Conservation (phyloP, 2,888 invertebrate genomes). For the Meandrusa payeni region DNA sequence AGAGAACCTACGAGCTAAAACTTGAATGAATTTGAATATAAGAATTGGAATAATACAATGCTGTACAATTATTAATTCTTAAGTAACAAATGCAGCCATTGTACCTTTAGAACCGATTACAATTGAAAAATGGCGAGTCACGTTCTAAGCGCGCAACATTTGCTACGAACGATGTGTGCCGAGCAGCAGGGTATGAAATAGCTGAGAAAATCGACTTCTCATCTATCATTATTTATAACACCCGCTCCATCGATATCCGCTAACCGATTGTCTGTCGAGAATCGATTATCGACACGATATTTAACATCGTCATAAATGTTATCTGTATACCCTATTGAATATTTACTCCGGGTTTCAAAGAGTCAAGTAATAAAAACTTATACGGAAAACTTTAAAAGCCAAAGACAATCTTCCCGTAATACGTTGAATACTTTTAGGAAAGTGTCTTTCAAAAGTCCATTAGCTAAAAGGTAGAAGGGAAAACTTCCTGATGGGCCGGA, state of each 20-base stretch:
- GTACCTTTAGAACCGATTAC: slow-evolving; percentile 31
- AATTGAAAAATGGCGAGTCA: slow-evolving; percentile 40
- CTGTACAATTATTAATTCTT: no score
- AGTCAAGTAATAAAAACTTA: slow-evolving; percentile 17
- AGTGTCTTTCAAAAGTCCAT: slow-evolving; percentile 26
- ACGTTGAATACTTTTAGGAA: slow-evolving; percentile 20
- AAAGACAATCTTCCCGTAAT: slow-evolving; percentile 22
- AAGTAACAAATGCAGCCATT: slow-evolving; percentile 12
- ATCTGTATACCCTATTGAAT: not conserved
- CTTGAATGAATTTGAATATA: no score
- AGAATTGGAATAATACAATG: no score
- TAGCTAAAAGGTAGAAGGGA: slow-evolving; percentile 24
- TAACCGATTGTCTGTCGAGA: slow-evolving; percentile 28
- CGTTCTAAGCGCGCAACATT: slow-evolving; percentile 47
- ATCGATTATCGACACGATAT: slow-evolving; percentile 32
- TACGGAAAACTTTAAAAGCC: slow-evolving; percentile 19
- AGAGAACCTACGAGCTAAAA: no score
- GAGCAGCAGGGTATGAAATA: slow-evolving; percentile 4
- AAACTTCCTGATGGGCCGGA: slow-evolving; percentile 24
- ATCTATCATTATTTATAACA: slow-evolving; percentile 47
- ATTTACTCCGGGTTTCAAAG: not conserved
- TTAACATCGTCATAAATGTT: slow-evolving; percentile 26
- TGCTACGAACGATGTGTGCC: slow-evolving; percentile 26
- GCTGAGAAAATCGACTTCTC: slow-evolving; percentile 24
- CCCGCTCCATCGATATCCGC: slow-evolving; percentile 27